Percentiles rank a stretch among this genome's conserved stretches.
phyloP scores from a whole-genome alignment of 2,113 vertebrate species.

The Gopherus evgoodei region DNA sequence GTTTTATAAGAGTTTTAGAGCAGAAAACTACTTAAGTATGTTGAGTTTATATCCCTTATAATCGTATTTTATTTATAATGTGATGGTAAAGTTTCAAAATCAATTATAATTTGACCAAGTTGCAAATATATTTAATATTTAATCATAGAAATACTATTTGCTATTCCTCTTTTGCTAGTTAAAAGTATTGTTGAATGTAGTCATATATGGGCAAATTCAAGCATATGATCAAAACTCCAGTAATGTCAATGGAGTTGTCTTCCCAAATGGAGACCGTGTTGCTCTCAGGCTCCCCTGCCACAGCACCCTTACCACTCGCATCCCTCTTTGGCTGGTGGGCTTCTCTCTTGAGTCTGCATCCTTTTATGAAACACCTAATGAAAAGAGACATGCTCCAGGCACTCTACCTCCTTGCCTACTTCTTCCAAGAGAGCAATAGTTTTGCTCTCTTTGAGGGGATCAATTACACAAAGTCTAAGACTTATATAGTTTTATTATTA shows the following conservation, averaged over 20 bases:
- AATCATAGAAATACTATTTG: background rate
- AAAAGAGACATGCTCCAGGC: background rate
- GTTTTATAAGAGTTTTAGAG: background rate
- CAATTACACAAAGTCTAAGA: constrained; percentile 9
- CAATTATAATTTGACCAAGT: background rate
- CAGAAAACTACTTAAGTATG: background rate
- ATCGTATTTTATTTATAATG: background rate
- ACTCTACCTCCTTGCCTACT: background rate
- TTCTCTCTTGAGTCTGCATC: background rate
- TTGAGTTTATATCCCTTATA: background rate
- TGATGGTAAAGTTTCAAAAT: background rate
- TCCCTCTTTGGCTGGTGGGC: too few relatives aligned
- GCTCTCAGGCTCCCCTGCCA: background rate
- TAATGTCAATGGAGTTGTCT: background rate
- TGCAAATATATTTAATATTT: background rate
- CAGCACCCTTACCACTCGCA: background rate
- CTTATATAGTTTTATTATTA: background rate
- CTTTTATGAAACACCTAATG: background rate
- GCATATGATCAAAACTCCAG: background rate
- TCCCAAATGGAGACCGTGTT: background rate
- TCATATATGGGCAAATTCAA: background rate
- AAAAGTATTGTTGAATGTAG: background rate
- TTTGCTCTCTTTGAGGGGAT: constrained; percentile 1
- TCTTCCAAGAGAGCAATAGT: background rate
- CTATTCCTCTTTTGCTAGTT: background rate